Evolutionary conservation across 2,888 invertebrate genomes (phyloP).

Genomic region (Chrysotoxum bicinctum): DNA sequence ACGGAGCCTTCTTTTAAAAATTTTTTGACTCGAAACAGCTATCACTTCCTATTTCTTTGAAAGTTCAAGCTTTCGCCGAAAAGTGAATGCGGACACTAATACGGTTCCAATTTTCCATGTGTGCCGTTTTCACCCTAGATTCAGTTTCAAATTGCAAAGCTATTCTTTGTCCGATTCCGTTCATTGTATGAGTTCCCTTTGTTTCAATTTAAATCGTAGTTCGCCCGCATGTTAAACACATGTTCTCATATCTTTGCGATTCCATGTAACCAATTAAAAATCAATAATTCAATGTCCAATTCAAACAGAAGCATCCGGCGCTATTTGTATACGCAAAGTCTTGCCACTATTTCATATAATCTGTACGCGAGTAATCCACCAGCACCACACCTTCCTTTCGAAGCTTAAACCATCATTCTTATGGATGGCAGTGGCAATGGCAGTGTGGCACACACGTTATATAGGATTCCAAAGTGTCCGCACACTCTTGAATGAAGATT

Average conservation of each 20-base stretch:
- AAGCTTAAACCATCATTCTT: not conserved
- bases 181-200: not conserved
- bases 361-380: not conserved
- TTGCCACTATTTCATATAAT: not conserved
- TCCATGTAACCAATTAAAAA: slow-evolving; percentile 69
- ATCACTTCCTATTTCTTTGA: too few relatives aligned
- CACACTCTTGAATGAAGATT: slow-evolving; percentile 71
- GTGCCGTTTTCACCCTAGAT: too few relatives aligned
- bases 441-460: slow-evolving; percentile 44
- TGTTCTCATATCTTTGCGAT: slow-evolving; percentile 46
- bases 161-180: not conserved
- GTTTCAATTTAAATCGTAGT: slow-evolving; percentile 18
- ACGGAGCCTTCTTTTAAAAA: too few relatives aligned
- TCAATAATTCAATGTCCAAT: slow-evolving; percentile 67
- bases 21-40: too few relatives aligned
- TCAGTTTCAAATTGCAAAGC: not conserved
- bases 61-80: too few relatives aligned
- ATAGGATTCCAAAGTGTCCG: slow-evolving; percentile 67
- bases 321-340: slow-evolving; percentile 55
- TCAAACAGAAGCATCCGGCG: slow-evolving; percentile 72
- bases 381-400: slow-evolving; percentile 52
- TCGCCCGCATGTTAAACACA: slow-evolving; percentile 27
- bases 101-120: too few relatives aligned
- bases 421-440: not conserved
- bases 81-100: too few relatives aligned